Evolutionary conservation across 1,140 invertebrate species (phyloP).

Genomic region (Neodiprion lecontei): DNA sequence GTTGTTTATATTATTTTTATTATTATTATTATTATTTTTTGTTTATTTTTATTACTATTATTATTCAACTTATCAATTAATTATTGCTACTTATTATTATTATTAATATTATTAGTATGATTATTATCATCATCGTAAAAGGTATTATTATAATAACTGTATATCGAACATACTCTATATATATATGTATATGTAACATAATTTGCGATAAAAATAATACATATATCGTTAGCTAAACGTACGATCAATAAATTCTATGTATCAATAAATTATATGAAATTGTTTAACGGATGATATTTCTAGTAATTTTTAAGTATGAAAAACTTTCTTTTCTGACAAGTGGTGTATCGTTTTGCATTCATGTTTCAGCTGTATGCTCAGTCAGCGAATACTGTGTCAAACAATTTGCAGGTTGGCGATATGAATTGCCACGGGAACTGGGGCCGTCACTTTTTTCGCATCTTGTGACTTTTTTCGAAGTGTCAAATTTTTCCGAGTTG

Average conservation of each 20-base stretch:
- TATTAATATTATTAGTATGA: too few relatives aligned
- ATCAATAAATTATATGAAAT: slow-evolving; percentile 53
- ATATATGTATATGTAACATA: not conserved
- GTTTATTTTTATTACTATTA: not conserved
- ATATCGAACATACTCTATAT: not conserved
- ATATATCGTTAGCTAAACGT: slow-evolving; percentile 41
- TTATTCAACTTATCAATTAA: too few relatives aligned
- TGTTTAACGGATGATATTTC: slow-evolving; percentile 45
- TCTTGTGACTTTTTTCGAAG: not conserved
- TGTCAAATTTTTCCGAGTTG: not conserved
- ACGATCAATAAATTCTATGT: slow-evolving; percentile 50
- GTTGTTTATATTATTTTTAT: not conserved
- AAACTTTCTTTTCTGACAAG: too few relatives aligned
- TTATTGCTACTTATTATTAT: too few relatives aligned
- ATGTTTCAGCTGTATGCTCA: too few relatives aligned
- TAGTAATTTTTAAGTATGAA: not conserved
- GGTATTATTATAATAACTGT: not conserved
- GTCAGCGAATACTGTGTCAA: too few relatives aligned
- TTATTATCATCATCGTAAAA: not conserved
- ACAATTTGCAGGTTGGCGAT: too few relatives aligned
- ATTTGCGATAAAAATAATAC: not conserved
- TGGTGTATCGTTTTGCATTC: too few relatives aligned
- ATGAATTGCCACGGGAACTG: not conserved
- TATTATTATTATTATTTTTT: not conserved
- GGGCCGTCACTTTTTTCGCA: not conserved